Conservation (phyloP, 2,797 vertebrate genomes). For the Ceyx erithaca region DNA sequence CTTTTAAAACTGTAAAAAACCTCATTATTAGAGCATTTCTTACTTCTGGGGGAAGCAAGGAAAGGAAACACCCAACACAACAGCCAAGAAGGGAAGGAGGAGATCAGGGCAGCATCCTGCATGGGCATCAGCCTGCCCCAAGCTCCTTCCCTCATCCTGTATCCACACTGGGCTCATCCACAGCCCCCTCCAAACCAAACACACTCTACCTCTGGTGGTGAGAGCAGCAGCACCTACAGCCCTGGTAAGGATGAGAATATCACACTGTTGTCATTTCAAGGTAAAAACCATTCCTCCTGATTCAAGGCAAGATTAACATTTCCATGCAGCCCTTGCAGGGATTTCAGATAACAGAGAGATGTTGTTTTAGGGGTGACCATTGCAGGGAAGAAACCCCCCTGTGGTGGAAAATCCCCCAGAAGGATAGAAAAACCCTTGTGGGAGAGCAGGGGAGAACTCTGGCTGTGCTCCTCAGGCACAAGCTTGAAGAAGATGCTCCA, state of each 20-base stretch:
- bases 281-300: background rate
- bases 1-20: background rate
- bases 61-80: background rate
- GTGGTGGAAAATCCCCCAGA: background rate
- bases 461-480: background rate
- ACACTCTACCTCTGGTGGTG: background rate
- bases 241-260: background rate
- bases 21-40: fast-evolving
- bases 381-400: background rate
- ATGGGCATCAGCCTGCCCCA: background rate
- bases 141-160: background rate
- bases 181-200: background rate
- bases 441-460: background rate
- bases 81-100: background rate
- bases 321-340: background rate
- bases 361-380: fast-evolving
- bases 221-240: background rate
- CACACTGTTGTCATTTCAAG: background rate
- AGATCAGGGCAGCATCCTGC: background rate
- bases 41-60: background rate
- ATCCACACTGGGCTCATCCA: background rate
- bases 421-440: background rate
- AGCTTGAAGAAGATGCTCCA: background rate
- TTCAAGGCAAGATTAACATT: background rate
- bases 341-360: background rate